Evolutionary conservation across 2,113 vertebrate genomes (phyloP).

Genomic region (Phylloscopus trochilus): DNA sequence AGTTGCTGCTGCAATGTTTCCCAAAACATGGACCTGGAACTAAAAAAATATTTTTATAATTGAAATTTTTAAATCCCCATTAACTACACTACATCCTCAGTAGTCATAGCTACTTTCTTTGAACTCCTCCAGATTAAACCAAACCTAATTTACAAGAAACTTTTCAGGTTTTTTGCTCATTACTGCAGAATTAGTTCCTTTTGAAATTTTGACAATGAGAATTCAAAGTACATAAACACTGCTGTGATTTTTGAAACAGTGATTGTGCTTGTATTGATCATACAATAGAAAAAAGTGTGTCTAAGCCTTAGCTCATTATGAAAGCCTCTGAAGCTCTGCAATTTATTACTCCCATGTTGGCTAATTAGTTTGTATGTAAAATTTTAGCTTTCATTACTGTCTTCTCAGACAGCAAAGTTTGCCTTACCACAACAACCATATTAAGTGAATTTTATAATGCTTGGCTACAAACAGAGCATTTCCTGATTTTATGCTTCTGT

Average conservation of each 20-base stretch:
- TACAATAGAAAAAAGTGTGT: background rate
- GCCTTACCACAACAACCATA: background rate
- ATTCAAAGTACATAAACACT: background rate
- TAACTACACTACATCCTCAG: background rate
- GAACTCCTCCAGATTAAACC: background rate
- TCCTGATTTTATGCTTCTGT: background rate
- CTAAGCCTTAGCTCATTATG: background rate
- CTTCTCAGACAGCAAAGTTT: background rate
- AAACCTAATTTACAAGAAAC: slow-evolving; percentile 10
- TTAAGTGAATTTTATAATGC: background rate
- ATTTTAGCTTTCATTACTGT: background rate
- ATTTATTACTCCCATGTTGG: background rate
- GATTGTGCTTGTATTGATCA: background rate
- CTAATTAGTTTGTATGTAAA: background rate
- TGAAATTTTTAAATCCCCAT: background rate
- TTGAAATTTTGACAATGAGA: slow-evolving; percentile 13
- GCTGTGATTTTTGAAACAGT: background rate
- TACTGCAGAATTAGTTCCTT: slow-evolving; percentile 1
- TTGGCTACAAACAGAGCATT: background rate
- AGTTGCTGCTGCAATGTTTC: background rate
- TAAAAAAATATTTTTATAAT: background rate
- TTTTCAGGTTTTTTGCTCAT: background rate
- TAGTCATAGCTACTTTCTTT: background rate
- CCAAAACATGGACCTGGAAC: background rate
- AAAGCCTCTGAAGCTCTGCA: background rate